Percentiles rank a stretch among this genome's conserved stretches.
phyloP scores from a whole-genome alignment of 2,888 invertebrate species.

The Idaea biselata region DNA sequence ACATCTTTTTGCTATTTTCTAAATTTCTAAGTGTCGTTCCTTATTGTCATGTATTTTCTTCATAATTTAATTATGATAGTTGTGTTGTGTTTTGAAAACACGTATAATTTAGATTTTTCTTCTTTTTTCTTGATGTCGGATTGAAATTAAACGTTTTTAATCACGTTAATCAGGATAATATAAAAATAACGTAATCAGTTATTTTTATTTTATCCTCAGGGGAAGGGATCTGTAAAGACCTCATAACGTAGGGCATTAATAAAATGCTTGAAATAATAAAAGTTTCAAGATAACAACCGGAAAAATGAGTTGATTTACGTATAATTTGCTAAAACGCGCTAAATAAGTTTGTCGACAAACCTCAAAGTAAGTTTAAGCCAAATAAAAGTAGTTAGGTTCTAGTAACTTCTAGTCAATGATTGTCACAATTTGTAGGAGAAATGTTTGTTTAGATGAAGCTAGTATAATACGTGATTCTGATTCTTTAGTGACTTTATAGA shows the following conservation, averaged over 20 bases:
- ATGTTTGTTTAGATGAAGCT: slow-evolving; percentile 39
- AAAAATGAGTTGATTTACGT: too few species aligned
- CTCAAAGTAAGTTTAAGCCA: slow-evolving; percentile 36
- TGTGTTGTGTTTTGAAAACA: neutral
- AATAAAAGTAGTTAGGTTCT: slow-evolving; percentile 39
- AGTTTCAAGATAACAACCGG: too few species aligned
- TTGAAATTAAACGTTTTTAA: too few species aligned
- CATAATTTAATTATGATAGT: neutral
- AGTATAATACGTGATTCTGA: slow-evolving; percentile 16
- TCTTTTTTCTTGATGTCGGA: too few species aligned
- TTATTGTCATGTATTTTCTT: neutral
- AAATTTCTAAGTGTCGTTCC: neutral
- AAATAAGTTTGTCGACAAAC: neutral
- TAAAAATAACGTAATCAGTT: too few species aligned
- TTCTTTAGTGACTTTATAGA: neutral
- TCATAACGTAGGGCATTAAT: too few species aligned
- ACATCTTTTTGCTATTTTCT: neutral
- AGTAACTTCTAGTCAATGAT: slow-evolving; percentile 48
- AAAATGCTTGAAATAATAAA: too few species aligned
- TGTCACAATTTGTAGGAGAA: slow-evolving; percentile 40
- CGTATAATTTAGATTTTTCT: neutral
- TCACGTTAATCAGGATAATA: too few species aligned
- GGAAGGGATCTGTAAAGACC: too few species aligned
- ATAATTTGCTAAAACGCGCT: neutral
- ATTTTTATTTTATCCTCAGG: too few species aligned